These are phyloP conservation scores for Drosophila lutescens DNA, from an alignment of 2,888 invertebrate species.

Conservation along the genomic window DNA sequence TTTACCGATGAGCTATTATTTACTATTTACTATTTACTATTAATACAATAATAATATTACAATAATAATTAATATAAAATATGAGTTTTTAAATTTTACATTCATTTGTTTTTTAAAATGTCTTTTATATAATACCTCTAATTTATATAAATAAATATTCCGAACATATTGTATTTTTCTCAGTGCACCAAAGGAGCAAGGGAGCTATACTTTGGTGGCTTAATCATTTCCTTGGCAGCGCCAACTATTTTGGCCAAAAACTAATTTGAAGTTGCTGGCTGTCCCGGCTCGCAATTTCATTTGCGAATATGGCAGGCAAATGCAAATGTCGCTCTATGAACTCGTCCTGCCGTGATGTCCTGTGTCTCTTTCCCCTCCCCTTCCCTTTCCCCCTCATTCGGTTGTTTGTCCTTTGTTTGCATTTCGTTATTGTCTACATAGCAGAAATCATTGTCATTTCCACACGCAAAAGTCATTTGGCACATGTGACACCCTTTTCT, in stretches of 20 bases:
- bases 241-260: constrained; percentile 58
- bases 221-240: constrained; percentile 66
- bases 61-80: too few species aligned
- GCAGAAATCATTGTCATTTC: constrained; percentile 81
- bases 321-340: constrained; percentile 77
- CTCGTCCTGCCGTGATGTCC: constrained; percentile 65
- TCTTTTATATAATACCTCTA: too few species aligned
- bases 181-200: constrained; percentile 1
- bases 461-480: constrained; percentile 81
- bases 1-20: too few species aligned
- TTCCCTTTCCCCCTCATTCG: not conserved
- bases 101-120: too few species aligned
- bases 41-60: too few species aligned
- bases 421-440: constrained; percentile 78
- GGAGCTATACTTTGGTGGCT: constrained; percentile 41
- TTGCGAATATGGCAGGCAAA: constrained; percentile 79
- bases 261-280: constrained; percentile 73
- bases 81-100: too few species aligned
- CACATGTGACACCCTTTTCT: constrained; percentile 81
- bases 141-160: too few species aligned
- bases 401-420: constrained; percentile 65
- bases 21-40: too few species aligned
- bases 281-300: constrained; percentile 67
- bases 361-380: not conserved
- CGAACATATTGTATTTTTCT: too few species aligned